phyloP scores from a whole-genome alignment of 2,113 vertebrate species.

The Spea bombifrons region DNA sequence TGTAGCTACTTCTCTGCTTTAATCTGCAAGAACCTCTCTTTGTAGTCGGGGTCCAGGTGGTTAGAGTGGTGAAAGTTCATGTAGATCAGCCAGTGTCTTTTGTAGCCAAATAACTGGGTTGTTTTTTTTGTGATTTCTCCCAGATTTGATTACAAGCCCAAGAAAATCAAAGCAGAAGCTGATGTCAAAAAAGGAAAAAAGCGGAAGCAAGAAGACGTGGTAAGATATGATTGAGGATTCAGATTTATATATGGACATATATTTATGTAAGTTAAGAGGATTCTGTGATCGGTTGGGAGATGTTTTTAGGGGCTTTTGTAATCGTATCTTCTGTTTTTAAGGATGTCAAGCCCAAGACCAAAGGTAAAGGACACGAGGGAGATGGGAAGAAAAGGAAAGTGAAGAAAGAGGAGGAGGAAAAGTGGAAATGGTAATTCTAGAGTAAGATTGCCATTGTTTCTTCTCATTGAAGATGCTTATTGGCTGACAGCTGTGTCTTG shows the following conservation, averaged over 20 bases:
- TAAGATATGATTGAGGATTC: constrained; percentile 41
- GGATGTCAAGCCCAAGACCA: constrained; percentile 82
- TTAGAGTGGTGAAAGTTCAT: too few relatives aligned
- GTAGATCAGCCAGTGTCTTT: too few relatives aligned
- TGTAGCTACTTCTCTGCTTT: too few relatives aligned
- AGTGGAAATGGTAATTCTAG: constrained; percentile 89
- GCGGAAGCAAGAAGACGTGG: constrained; percentile 84
- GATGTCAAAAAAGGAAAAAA: constrained; percentile 88
- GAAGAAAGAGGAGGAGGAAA: constrained; percentile 92
- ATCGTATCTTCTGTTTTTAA: constrained; percentile 50
- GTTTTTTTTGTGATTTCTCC: constrained; percentile 51
- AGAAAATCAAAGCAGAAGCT: constrained; percentile 89
- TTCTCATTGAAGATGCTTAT: constrained; percentile 34
- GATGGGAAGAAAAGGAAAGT: constrained; percentile 82
- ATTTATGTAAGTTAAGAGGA: background rate
- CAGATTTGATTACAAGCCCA: constrained; percentile 86
- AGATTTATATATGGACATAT: background rate
- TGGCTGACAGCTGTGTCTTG: constrained; percentile 35
- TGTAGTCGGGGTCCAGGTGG: too few relatives aligned
- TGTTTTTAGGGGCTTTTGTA: background rate
- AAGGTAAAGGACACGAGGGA: constrained; percentile 72
- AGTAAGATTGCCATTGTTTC: constrained; percentile 1
- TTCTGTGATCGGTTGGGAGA: background rate
- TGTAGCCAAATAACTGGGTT: too few relatives aligned
- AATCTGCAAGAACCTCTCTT: too few relatives aligned